These are phyloP conservation scores for Tinamus major DNA, from an alignment of 2,797 vertebrate species.

Conservation along the genomic window DNA sequence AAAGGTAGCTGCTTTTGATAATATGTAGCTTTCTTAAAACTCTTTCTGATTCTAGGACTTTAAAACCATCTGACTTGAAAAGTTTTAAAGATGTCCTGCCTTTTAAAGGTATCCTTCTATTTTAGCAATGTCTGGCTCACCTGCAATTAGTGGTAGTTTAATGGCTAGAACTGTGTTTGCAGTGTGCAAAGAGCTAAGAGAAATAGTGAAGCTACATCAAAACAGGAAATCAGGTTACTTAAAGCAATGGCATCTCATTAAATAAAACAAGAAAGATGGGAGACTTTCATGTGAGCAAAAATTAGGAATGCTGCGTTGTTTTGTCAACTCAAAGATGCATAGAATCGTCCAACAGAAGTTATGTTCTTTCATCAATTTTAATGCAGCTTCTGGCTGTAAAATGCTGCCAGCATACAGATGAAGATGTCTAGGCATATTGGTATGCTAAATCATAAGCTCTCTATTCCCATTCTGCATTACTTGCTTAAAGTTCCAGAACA, in stretches of 20 bases:
- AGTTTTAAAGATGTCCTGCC: not conserved
- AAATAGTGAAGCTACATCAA: not conserved
- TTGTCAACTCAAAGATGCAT: slow-evolving; percentile 18
- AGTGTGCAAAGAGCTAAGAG: not conserved
- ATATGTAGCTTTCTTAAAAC: not conserved
- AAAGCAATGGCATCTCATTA: not conserved
- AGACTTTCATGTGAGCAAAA: not conserved
- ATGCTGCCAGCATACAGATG: slow-evolving; percentile 65
- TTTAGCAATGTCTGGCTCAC: not conserved
- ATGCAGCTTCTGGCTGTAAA: slow-evolving; percentile 47
- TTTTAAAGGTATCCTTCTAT: not conserved
- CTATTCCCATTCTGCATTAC: slow-evolving; percentile 47
- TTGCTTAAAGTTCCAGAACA: slow-evolving; percentile 56
- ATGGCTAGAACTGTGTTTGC: not conserved
- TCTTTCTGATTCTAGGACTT: not conserved
- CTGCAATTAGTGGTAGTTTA: not conserved
- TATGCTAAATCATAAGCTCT: slow-evolving; percentile 48
- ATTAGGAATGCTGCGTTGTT: slow-evolving; percentile 5
- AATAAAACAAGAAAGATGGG: not conserved
- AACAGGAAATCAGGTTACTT: not conserved
- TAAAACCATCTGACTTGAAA: not conserved
- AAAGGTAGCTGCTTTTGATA: not conserved
- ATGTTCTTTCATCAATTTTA: slow-evolving; percentile 50
- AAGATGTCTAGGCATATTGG: slow-evolving; percentile 64
- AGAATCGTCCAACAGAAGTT: not conserved